Evolutionary conservation across 2,113 vertebrate species (phyloP), one percentile per base, ranked within the genome.

Genomic region (Trematomus loennbergii): DNA sequence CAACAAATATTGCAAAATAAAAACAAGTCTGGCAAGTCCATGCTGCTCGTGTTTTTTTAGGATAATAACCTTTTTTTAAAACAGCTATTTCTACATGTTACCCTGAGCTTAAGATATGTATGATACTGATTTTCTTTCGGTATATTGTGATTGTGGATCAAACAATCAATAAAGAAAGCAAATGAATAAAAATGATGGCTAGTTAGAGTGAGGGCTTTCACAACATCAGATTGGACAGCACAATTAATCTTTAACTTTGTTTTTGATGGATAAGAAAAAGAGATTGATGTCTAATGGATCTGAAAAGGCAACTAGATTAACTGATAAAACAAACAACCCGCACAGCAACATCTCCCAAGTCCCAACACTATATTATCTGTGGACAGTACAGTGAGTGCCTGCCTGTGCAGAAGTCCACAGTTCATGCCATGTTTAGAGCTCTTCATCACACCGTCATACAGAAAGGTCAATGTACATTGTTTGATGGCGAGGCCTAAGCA

Each of bases 401-500:
- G 17, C 11, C 12, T 50, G 18, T 66, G 36, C 61, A 68, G 36
- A 40, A 40, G 36, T 40, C 8, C 36, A 40, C 36, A 8, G 4
- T 61, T 54, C 25, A 53, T 49, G 52, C 20, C 55, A 16, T 15
- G 53, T 70, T 60, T 33, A 45, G 1, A 61, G 16, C 55, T 57
- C 20, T 81, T 40, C 53, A 59, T 0, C 22, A n/a, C 0, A 2
- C 48, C 50, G 36, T 65, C 46, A 60, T 9, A 54, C 1, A 22
- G 40, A 15, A 15, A 60, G 17, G 45, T 70, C n/a, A 64, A 22
- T 53, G 5, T 2, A 12, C n/a, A 53, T 20, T 33, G 49, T 48
- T 72, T 71, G 59, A 62, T 36, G 29, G 40, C 29, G 20, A 25
- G 11, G 7, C 22, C 64, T 64, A 4, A 53, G 58, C 55, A 70